Conservation (phyloP, 2,113 vertebrate species). For the Symphodus melops region DNA sequence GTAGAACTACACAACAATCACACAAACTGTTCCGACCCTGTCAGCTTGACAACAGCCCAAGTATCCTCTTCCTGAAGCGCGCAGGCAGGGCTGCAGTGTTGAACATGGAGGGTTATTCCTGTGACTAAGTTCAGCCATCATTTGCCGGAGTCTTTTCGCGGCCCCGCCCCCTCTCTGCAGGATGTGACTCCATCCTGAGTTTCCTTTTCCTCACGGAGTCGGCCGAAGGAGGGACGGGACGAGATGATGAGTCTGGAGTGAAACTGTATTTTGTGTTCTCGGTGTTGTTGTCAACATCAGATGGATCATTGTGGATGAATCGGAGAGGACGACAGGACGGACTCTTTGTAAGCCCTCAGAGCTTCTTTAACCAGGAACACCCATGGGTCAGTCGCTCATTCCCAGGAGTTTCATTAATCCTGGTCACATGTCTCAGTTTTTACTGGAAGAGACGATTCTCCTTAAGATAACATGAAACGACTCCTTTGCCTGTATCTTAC, state of each 20-base stretch:
- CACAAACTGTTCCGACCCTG: neutral
- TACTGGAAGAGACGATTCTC: neutral
- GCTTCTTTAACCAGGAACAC: neutral
- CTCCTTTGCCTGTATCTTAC: too few species aligned
- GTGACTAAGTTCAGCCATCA: constrained; percentile 57
- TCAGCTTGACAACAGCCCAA: neutral
- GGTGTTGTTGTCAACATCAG: neutral
- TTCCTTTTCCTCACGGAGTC: constrained; percentile 51
- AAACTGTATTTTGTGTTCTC: constrained; percentile 8
- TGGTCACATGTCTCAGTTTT: neutral
- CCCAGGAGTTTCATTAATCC: neutral
- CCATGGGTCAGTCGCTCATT: neutral
- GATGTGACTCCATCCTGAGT: constrained; percentile 55
- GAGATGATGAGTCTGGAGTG: neutral
- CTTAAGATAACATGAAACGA: neutral
- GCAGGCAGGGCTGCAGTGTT: constrained; percentile 1
- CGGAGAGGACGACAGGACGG: neutral
- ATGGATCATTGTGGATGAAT: neutral
- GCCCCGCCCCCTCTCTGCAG: constrained; percentile 56
- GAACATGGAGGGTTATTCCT: constrained; percentile 35
- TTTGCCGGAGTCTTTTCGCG: constrained; percentile 50
- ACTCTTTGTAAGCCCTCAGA: neutral
- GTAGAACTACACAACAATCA: neutral
- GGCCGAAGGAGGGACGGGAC: neutral
- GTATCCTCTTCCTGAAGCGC: constrained; percentile 50